phyloP scores from a whole-genome alignment of 1,140 invertebrate species.

The Harpegnathos saltator region DNA sequence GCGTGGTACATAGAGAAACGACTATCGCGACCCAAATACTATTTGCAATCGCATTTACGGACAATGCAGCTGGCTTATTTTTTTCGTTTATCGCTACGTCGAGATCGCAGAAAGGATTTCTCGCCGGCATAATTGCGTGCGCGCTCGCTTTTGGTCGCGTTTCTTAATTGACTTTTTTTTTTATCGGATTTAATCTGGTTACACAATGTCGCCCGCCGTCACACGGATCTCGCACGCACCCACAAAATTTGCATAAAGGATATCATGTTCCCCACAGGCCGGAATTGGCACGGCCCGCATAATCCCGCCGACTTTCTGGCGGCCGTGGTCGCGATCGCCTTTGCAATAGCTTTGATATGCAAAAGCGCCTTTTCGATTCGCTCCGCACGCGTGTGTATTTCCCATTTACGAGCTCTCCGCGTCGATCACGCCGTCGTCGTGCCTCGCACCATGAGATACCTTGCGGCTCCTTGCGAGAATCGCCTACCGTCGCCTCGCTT shows the following conservation, averaged over 20 bases:
- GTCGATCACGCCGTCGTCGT: not conserved
- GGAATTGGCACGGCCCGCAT: constrained; percentile 49
- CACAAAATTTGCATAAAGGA: constrained; percentile 56
- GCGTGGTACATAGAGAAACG: not conserved
- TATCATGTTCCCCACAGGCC: constrained; percentile 50
- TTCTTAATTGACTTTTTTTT: constrained; percentile 52
- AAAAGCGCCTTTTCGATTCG: constrained; percentile 38
- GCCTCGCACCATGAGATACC: too few species aligned
- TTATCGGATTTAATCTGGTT: constrained; percentile 40
- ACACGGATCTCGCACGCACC: constrained; percentile 42
- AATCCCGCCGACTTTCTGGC: constrained; percentile 43
- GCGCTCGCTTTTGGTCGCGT: constrained; percentile 19
- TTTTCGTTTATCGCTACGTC: constrained; percentile 46
- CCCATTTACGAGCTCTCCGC: not conserved
- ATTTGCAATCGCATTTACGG: constrained; percentile 34
- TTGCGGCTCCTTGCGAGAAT: too few species aligned
- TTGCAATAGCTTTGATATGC: constrained; percentile 29
- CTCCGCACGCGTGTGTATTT: constrained; percentile 5
- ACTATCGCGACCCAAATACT: constrained; percentile 22
- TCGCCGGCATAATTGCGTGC: constrained; percentile 44
- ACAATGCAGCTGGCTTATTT: constrained; percentile 37
- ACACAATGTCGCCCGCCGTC: constrained; percentile 28
- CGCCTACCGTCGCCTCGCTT: too few species aligned
- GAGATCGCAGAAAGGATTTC: constrained; percentile 47
- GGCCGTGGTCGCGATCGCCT: constrained; percentile 23